Base-by-base conservation (phyloP, 2,113 vertebrate genomes). In the Hippopotamus amphibius region DNA sequence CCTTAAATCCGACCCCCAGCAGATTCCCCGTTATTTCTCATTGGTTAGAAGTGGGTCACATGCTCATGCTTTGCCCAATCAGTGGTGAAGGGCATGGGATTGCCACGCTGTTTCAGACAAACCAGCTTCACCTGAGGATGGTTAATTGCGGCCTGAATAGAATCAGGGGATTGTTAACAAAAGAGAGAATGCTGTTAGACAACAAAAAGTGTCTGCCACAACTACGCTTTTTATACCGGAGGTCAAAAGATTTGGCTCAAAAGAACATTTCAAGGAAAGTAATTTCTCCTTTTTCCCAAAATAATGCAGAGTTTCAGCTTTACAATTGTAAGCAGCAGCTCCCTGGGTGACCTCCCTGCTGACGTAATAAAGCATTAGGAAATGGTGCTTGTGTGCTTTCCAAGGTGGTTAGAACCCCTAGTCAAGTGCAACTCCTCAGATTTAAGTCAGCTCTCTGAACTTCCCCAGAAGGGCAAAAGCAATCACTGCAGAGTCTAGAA, bases 201-300 rank as follows among this genome's bases (percentile, higher is more conserved):
- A 84, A 80, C 5, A 84, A 74, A 79, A 90, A 86, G 14, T 21
- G 6, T 63, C 30, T 37, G 16, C 37, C 48, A 43, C 26, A 50
- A 19, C 43, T 72, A 30, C 30, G 13, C 11, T 82, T 87, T 95
- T 92, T 82, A 86, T 22, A 72, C 33, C 41, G 22, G 3, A 87
- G 59, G 57, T 85, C 59, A 88, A 96, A 87, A 93, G 11, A 72
- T 90, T 90, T 95, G 63, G 3, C 21, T 96, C 41, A 81, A 21
- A 9, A 53, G 83, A 77, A 50, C 19, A 1, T 63, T 92, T 86
- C 37, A 57, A 63, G 77, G 59, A 94, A 95, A 88, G 57, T 41
- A 66, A 50, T 59, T 90, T 90, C 55, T 89, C 61, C 92, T 79
- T 96, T 93, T 50, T 41, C 28, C 17, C 71, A 68, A 95, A 96